A percentile compares a stretch with the other conserved stretches of the same genome.
Evolutionary conservation across 2,888 invertebrate genomes (phyloP).

Genomic region (Lamellibrachia satsuma): DNA sequence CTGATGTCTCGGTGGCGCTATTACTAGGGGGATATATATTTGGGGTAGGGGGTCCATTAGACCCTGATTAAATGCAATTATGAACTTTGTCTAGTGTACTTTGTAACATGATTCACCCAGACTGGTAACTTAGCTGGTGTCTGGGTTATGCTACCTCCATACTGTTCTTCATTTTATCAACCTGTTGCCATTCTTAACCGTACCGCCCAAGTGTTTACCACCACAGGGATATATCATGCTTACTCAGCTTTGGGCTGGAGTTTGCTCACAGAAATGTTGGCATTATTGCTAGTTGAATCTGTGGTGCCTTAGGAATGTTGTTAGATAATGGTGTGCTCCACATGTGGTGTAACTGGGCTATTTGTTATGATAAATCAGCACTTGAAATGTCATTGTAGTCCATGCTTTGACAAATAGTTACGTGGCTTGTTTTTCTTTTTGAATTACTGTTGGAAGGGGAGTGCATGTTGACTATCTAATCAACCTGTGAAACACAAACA

Average conservation of each 20-base stretch:
- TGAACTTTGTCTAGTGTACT: background rate
- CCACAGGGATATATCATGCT: background rate
- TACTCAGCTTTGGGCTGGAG: background rate
- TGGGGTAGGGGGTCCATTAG: background rate
- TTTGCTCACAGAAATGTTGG: no score
- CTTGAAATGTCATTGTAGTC: background rate
- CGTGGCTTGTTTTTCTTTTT: background rate
- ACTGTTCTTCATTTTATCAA: background rate
- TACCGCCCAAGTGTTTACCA: background rate
- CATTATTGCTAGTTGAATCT: no score
- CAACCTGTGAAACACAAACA: no score
- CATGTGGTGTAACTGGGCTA: background rate
- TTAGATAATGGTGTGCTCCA: background rate
- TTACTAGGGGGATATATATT: background rate
- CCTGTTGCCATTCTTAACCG: background rate
- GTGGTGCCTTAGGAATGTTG: background rate
- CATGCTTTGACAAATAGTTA: background rate
- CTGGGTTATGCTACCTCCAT: background rate
- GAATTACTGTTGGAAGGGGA: background rate
- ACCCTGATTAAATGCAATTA: conserved; percentile 10
- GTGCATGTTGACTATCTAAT: no score
- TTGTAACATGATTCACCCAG: background rate
- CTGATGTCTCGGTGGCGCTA: background rate
- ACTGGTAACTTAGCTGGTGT: background rate
- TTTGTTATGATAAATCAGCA: background rate